Base-by-base conservation (phyloP, 2,113 vertebrate species). In the Perca schrenkii region DNA sequence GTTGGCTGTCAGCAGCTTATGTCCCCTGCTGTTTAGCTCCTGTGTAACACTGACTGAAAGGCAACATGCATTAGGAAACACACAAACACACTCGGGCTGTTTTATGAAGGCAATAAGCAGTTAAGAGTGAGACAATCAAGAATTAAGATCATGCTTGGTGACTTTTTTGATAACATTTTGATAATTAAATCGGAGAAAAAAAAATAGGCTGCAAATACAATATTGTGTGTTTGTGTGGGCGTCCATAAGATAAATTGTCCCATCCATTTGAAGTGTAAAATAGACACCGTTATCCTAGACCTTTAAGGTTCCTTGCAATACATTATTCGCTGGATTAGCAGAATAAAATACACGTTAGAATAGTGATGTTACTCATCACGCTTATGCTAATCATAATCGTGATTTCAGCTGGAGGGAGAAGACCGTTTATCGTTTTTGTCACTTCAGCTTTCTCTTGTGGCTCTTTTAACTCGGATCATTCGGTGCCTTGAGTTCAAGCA, bases 401-500 rank as follows among this genome's bases (percentile, higher is more conserved):
- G 52, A 52, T n/a, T 25, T 57, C 72, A 71, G 64, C 28, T 52
- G 60, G 78, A 85, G 65, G 62, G 13, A 60, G 50, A 86, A 63
- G 61, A 79, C 72, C 79, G 25, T 57, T 60, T 66, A 1, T 28
- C 13, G 12, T 78, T 68, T 68, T 73, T 56, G 40, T 80, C 65
- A 34, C 19, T 21, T 70, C 71, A 0, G 17, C 8, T 56, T 65
- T 21, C 40, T 64, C 47, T 49, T 25, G 46, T 63, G 65, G n/a
- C 62, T 79, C n/a, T 70, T 85, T 73, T 67, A 70, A 89, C 82
- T 83, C 2, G 8, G 75, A 87, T 88, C 66, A 88, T 92, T 84
- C 56, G 88, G 94, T 94, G 94, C 94, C 94, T 95, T 94, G 90
- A 88, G 76, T 91, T 90, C 56, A 83, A 92, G 83, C 87, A 86